A percentile compares a stretch with the other conserved stretches of the same genome.
phyloP scores from a whole-genome alignment of 2,797 vertebrate species.

The Somateria mollissima region DNA sequence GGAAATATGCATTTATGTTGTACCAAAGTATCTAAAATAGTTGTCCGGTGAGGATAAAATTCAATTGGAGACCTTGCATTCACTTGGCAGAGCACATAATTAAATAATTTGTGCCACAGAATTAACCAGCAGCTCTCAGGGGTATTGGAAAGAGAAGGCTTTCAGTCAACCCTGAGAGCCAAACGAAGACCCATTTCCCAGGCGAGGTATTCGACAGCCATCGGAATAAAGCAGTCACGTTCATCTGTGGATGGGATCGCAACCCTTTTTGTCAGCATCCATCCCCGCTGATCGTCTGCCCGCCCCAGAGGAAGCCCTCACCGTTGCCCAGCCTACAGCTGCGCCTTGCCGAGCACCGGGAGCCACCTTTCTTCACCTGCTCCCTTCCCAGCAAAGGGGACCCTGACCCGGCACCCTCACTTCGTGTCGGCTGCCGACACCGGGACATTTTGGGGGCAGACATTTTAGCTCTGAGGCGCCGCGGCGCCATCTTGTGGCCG shows the following conservation, averaged over 20 bases:
- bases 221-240: background rate
- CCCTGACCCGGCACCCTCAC: background rate
- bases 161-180: conserved; percentile 18
- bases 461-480: background rate
- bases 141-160: background rate
- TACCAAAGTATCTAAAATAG: conserved; percentile 40
- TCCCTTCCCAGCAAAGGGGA: background rate
- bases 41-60: conserved; percentile 45
- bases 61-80: conserved; percentile 47
- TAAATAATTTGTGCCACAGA: conserved; percentile 55
- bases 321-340: background rate
- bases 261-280: background rate
- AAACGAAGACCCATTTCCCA: conserved; percentile 43
- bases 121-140: conserved; percentile 36
- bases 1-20: conserved; percentile 16
- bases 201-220: background rate
- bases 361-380: background rate
- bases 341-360: background rate
- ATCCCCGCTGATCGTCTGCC: background rate
- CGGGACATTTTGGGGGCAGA: background rate
- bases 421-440: background rate
- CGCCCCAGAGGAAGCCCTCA: background rate
- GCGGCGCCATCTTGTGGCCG: background rate
- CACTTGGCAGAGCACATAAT: conserved; percentile 38
- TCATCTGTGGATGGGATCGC: background rate